Conservation (phyloP, 2,888 invertebrate genomes). For the Amiota minor region DNA sequence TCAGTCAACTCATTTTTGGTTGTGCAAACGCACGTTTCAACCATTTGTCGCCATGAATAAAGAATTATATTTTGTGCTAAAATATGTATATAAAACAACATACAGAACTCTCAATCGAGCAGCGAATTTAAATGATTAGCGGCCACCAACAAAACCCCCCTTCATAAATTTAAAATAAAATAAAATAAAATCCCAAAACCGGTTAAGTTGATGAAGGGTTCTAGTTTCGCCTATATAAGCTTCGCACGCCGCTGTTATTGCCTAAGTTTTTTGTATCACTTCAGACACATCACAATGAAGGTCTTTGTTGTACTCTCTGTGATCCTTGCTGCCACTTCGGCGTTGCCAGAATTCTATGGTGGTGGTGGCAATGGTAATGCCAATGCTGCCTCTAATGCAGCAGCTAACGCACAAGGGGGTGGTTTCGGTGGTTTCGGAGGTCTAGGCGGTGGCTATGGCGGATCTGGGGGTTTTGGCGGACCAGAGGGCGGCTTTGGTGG, state of each 20-base stretch:
- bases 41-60: too few species aligned
- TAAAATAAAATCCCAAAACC: too few species aligned
- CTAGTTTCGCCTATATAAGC: conserved; percentile 30
- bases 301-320: conserved; percentile 7
- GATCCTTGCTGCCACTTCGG: neutral
- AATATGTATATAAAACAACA: too few species aligned
- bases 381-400: neutral
- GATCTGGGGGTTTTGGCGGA: conserved; percentile 29
- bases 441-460: conserved; percentile 27
- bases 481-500: conserved; percentile 35
- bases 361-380: neutral
- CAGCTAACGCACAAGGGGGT: neutral
- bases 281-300: conserved; percentile 15
- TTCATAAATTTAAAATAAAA: too few species aligned
- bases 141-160: too few species aligned
- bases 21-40: too few species aligned
- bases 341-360: neutral
- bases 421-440: conserved; percentile 17
- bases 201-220: too few species aligned
- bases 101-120: too few species aligned
- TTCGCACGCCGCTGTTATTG: neutral
- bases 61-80: too few species aligned
- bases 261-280: conserved; percentile 33
- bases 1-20: too few species aligned
- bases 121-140: too few species aligned